Evolutionary conservation across 2,888 invertebrate species (phyloP).

Genomic region (Pachliopta kotzebuea): DNA sequence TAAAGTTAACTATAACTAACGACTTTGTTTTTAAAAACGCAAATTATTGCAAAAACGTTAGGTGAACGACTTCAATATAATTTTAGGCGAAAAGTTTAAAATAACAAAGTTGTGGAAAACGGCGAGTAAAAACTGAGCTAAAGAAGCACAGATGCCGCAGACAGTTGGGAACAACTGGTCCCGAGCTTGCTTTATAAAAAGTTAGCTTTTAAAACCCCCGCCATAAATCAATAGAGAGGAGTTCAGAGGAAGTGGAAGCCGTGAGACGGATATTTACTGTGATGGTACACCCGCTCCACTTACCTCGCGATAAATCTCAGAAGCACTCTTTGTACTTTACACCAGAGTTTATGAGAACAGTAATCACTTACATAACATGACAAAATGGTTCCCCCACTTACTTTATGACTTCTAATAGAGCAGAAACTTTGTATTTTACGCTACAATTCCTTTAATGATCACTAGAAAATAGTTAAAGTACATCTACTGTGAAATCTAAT

Average conservation of each 20-base stretch:
- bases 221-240: conserved; percentile 74
- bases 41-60: conserved; percentile 19
- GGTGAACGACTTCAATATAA: conserved; percentile 45
- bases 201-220: conserved; percentile 71
- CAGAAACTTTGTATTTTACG: background rate
- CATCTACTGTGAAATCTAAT: too few relatives aligned
- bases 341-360: conserved; percentile 52
- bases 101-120: conserved; percentile 66
- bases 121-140: conserved; percentile 65
- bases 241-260: conserved; percentile 66
- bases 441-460: background rate
- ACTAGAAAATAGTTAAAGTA: background rate
- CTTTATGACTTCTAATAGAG: conserved; percentile 16
- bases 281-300: conserved; percentile 56
- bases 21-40: background rate
- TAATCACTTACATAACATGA: conserved; percentile 44
- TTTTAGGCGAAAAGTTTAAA: conserved; percentile 58
- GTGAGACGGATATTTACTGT: conserved; percentile 70
- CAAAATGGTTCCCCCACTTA: conserved; percentile 19
- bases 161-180: conserved; percentile 76
- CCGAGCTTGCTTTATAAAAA: conserved; percentile 67
- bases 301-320: conserved; percentile 59
- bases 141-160: conserved; percentile 73
- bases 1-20: background rate
- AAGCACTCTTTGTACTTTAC: conserved; percentile 55